These are phyloP conservation scores for Paradoxurus hermaphroditus DNA, from an alignment of 2,113 vertebrate genomes.

Conservation along the genomic window DNA sequence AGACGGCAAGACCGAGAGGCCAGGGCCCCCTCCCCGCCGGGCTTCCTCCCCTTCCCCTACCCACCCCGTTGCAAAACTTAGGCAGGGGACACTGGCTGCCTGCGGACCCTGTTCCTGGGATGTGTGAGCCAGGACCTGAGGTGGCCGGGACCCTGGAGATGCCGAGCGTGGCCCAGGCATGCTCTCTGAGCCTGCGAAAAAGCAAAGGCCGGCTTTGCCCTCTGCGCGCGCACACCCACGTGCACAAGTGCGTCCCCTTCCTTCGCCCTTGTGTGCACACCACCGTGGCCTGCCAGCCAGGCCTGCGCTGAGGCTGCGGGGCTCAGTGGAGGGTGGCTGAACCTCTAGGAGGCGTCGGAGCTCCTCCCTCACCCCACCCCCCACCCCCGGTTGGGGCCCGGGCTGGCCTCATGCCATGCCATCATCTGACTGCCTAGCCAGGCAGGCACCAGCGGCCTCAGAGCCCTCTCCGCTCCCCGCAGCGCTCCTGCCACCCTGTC, in stretches of 20 bases:
- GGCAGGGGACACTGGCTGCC: not conserved
- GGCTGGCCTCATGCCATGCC: not conserved
- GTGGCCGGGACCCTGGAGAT: not conserved
- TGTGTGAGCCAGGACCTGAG: not conserved
- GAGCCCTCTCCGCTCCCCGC: not conserved
- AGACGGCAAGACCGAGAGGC: conserved; percentile 49
- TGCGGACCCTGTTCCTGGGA: not conserved
- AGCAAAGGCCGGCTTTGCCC: not conserved
- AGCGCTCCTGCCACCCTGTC: not conserved
- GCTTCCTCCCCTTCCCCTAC: not conserved
- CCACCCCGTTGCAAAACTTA: not conserved
- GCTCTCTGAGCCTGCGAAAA: not conserved
- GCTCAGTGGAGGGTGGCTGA: not conserved
- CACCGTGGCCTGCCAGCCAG: not conserved
- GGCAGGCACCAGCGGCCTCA: not conserved
- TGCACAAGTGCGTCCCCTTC: not conserved
- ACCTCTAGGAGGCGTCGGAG: not conserved
- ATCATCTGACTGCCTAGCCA: not conserved
- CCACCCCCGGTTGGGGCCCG: accelerated
- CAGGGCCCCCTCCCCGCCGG: not conserved
- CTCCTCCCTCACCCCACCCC: too few species aligned
- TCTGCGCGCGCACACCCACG: accelerated
- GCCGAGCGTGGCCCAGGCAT: not conserved
- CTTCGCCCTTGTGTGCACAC: not conserved
- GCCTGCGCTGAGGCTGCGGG: not conserved